Base-by-base conservation (phyloP, 2,113 vertebrate species). In the Tichodroma muraria region DNA sequence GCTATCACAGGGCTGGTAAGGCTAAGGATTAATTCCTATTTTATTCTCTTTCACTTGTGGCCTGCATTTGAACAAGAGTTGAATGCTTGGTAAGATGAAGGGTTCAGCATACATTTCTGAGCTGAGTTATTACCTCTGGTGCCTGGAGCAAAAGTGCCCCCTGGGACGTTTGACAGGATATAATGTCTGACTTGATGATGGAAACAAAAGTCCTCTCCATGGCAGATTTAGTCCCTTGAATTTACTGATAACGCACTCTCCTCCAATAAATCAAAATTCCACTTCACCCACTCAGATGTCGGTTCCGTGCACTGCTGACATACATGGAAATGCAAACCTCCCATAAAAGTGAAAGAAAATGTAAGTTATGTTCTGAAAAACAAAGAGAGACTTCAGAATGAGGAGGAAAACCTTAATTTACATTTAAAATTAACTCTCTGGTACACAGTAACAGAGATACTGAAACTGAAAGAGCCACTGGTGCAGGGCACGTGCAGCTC, bases 161-260 rank as follows among this genome's bases (percentile, higher is more conserved):
- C 65, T 88, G 94, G 94, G 91, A 88, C 85, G 45, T 88, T 71
- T 95, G 68, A 95, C 95, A 96, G 60, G 37, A 72, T 89, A 90
- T 88, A 91, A 75, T 78, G 82, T 85, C 88, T 95, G 93, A 85
- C 64, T 83, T 91, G 76, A 77, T 89, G 91, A 94, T 80, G 81
- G 59, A 96, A 95, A 94, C 88, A 95, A 93, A 96, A 95, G 82
- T 68, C 90, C 79, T 86, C 79, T 90, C 72, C 25, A 37, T 81
- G 91, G 69, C 91, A 95, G 93, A 93, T 93, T 95, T 96, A 97
- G 69, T 94, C 82, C 85, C 85, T 83, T 86, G 91, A 94, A 96
- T 94, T 90, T 93, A 95, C 82, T 85, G 69, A 83, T 91, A 95
- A 80, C 71, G 37, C 79, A 91, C 88, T 94, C 76, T 85, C 25